These are phyloP conservation scores for Mirounga angustirostris DNA, from an alignment of 2,113 vertebrate species.

Conservation along the genomic window DNA sequence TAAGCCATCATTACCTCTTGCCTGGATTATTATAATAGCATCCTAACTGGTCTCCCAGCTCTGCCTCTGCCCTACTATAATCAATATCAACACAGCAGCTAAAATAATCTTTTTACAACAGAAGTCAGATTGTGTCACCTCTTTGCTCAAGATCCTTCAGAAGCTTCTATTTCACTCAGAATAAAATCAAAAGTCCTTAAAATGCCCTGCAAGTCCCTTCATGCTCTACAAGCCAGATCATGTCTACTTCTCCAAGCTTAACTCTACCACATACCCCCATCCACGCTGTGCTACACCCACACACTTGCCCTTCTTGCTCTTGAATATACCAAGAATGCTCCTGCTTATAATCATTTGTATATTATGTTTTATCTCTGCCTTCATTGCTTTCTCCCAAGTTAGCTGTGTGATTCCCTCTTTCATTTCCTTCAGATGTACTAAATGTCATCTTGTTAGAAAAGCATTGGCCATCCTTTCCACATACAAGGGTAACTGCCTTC, in stretches of 20 bases:
- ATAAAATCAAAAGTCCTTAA: not conserved
- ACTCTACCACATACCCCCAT: rapidly evolving
- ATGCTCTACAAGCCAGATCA: not conserved
- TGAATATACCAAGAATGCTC: no score
- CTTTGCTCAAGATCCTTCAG: slow-evolving; percentile 4
- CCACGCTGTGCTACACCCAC: not conserved
- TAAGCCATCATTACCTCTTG: slow-evolving; percentile 14
- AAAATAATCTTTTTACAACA: not conserved
- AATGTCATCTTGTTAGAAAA: not conserved
- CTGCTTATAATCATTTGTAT: not conserved
- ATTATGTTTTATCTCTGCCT: not conserved
- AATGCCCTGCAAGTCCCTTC: not conserved
- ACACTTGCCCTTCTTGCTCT: not conserved
- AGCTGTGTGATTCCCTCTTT: not conserved
- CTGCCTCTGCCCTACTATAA: not conserved
- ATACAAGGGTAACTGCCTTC: not conserved
- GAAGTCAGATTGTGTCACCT: not conserved
- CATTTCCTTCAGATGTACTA: not conserved
- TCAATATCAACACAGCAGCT: not conserved
- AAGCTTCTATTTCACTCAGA: not conserved
- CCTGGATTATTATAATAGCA: not conserved
- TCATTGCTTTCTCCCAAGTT: not conserved
- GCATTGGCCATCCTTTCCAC: not conserved
- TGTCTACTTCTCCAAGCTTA: not conserved
- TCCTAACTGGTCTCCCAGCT: not conserved